These are phyloP conservation scores for Drosophila cardini DNA, from an alignment of 1,140 invertebrate genomes.

Conservation along the genomic window DNA sequence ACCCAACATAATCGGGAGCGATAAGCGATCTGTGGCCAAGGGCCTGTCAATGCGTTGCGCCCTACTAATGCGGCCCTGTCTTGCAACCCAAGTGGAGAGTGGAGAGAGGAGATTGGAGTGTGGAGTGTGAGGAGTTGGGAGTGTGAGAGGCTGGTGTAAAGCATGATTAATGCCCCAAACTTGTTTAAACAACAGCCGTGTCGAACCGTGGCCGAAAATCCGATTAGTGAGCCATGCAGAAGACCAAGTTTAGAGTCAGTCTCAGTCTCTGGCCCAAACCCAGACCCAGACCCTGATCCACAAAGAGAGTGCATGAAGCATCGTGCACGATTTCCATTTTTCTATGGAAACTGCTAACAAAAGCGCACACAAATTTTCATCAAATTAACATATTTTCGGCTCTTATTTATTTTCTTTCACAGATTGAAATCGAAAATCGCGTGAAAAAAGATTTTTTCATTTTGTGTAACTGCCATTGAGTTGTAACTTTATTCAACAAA, in stretches of 20 bases:
- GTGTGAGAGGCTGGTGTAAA: conserved; percentile 63
- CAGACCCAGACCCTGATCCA: not conserved
- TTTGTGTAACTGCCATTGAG: conserved; percentile 47
- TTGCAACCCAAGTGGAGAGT: conserved; percentile 6
- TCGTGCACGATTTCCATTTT: conserved; percentile 77
- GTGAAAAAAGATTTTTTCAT: conserved; percentile 36
- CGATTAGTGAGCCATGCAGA: conserved; percentile 67
- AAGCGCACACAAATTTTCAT: conserved; percentile 73
- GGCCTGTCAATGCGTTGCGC: conserved; percentile 76
- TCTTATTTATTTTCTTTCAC: conserved; percentile 17
- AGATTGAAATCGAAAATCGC: conserved; percentile 47
- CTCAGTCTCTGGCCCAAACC: conserved; percentile 19
- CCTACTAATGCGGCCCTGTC: conserved; percentile 65
- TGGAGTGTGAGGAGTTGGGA: conserved; percentile 2
- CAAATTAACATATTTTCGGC: conserved; percentile 78
- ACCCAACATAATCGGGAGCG: conserved; percentile 64
- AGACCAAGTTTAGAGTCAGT: conserved; percentile 18
- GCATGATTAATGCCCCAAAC: conserved; percentile 80
- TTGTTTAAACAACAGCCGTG: conserved; percentile 78
- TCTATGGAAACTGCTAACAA: conserved; percentile 73
- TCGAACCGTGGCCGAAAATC: conserved; percentile 78
- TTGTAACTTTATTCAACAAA: not conserved
- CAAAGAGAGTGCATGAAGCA: conserved; percentile 11
- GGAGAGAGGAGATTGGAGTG: conserved; percentile 22
- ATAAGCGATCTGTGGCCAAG: conserved; percentile 71